phyloP scores from a whole-genome alignment of 2,888 invertebrate species.

The Patella depressa region DNA sequence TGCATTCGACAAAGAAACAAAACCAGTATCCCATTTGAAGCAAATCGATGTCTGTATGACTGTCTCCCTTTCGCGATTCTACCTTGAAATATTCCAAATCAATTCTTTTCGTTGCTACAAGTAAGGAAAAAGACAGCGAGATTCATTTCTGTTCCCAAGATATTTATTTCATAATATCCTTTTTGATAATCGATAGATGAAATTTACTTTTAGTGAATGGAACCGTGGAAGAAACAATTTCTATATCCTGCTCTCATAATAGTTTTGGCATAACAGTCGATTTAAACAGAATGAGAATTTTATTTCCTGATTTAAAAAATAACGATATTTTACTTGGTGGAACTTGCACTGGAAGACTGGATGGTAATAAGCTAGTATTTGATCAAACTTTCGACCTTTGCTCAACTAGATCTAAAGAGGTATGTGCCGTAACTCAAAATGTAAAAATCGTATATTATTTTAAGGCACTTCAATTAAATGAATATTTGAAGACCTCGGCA shows the following conservation, averaged over 20 bases:
- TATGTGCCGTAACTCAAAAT: neutral
- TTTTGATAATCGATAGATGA: neutral
- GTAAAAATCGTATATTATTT: no score
- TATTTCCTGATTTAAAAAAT: neutral
- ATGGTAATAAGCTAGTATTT: neutral
- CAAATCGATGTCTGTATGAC: no score
- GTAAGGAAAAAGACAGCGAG: no score
- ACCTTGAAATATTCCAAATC: no score
- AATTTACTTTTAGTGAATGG: neutral
- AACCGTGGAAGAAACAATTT: neutral
- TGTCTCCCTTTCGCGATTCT: no score
- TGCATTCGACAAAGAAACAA: no score
- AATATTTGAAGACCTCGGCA: no score
- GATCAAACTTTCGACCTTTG: neutral
- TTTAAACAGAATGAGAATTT: neutral
- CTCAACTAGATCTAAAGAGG: neutral
- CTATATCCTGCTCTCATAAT: neutral
- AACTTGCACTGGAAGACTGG: neutral
- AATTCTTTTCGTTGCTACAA: no score
- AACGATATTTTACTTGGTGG: neutral
- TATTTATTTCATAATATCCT: neutral
- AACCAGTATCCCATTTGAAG: no score
- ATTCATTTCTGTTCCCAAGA: no score
- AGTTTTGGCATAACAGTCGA: neutral
- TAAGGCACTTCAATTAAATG: no score